Conservation (phyloP, 2,797 vertebrate species). For the Xerus rutilus region DNA sequence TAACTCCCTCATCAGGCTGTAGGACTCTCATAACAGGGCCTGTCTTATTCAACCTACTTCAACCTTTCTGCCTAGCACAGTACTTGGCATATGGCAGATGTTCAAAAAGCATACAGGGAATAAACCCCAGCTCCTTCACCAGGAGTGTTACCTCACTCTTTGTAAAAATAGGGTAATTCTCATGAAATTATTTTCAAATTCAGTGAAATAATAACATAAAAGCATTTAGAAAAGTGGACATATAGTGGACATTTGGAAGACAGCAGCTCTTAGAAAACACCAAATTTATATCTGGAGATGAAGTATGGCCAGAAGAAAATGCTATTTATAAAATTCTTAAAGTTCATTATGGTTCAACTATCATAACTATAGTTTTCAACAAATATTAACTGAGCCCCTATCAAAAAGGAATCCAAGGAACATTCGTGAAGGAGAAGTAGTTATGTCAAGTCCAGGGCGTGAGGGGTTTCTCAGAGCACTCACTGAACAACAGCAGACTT, state of each 20-base stretch:
- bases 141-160: neutral
- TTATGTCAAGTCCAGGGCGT: neutral
- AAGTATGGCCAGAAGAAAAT: constrained; percentile 30
- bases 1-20: neutral
- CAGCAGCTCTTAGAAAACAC: neutral
- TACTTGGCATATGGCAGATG: neutral
- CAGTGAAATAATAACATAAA: neutral
- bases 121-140: neutral
- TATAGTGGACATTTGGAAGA: neutral
- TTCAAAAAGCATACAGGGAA: neutral
- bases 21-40: neutral
- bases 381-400: constrained; percentile 19
- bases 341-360: neutral
- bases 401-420: neutral
- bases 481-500: neutral
- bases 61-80: neutral
- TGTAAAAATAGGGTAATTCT: neutral
- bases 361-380: neutral
- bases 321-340: neutral
- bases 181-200: constrained; percentile 6
- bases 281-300: neutral
- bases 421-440: neutral
- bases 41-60: neutral
- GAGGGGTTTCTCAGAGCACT: neutral
- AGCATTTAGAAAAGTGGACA: neutral